Evolutionary conservation across 2,888 invertebrate genomes (phyloP), one percentile per base, ranked within the genome.

Genomic region (Watsonalla binaria): DNA sequence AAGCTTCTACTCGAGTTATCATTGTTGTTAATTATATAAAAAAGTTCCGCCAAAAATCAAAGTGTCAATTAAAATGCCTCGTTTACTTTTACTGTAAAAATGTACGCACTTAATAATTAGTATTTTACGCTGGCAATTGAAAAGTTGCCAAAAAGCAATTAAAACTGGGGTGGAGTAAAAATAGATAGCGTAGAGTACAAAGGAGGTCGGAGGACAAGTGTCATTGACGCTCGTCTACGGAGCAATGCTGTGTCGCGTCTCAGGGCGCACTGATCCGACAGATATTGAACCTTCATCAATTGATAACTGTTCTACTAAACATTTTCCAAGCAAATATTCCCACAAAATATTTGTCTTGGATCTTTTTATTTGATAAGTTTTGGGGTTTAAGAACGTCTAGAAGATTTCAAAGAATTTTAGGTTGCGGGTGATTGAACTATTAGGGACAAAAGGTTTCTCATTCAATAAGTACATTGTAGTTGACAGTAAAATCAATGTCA

Each of bases 181-280:
- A 59, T 48, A 14, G 49, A 49, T 7, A 37, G 14, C 37, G 39
- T 24, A 6, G 14, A 8, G 39, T 61, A 62, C 51, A 55, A 56
- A 33, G 51, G 49, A 52, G 62, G 54, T 55, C 53, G 52, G 57
- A 59, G 58, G 58, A 60, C 58, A 59, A 56, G 57, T 54, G 59
- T 58, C 63, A 50, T 66, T 67, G 65, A 65, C 63, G 62, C 65
- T 61, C 47, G 56, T 53, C 51, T 54, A 58, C 45, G 55, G 55
- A 54, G 60, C 58, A 62, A 58, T 55, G 57, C 56, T 47, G 54
- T 24, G 24, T 24, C 24, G 51, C 51, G 54, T 39, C 53, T 54
- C 39, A 56, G 52, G 54, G 51, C 49, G 55, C 52, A 53, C 54
- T 55, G 58, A 59, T 62, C 60, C 55, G 52, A 56, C 59, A 56